phyloP scores from a whole-genome alignment of 2,797 vertebrate genomes.

The Alauda arvensis region DNA sequence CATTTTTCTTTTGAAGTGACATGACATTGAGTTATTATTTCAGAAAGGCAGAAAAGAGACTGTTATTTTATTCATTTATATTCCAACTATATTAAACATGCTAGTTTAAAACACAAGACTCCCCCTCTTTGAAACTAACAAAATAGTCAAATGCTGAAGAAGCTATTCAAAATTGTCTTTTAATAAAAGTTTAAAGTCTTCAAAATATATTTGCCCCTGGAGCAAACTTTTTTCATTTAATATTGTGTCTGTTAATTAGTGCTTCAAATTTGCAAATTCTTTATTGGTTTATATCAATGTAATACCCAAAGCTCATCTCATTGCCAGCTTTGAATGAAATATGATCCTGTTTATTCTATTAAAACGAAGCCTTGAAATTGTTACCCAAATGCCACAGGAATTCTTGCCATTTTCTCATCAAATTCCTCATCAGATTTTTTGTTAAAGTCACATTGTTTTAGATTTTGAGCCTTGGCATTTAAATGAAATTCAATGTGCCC shows the following conservation, averaged over 20 bases:
- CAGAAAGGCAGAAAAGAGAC: conserved; percentile 35
- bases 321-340: conserved; percentile 87
- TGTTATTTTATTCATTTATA: conserved; percentile 32
- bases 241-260: conserved; percentile 87
- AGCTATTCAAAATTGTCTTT: conserved; percentile 75
- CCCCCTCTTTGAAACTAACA: conserved; percentile 49
- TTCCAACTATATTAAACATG: conserved; percentile 36
- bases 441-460: conserved; percentile 85
- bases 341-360: conserved; percentile 87
- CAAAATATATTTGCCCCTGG: conserved; percentile 84
- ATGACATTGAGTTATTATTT: conserved; percentile 48
- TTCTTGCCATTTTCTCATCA: conserved; percentile 86
- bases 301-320: conserved; percentile 86
- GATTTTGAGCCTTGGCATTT: conserved; percentile 81
- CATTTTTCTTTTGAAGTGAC: conserved; percentile 36
- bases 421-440: conserved; percentile 84
- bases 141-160: conserved; percentile 68
- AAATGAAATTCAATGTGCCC: conserved; percentile 82
- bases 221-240: conserved; percentile 87
- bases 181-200: conserved; percentile 86
- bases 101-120: conserved; percentile 32
- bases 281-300: conserved; percentile 86
- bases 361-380: conserved; percentile 83
- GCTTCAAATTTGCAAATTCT: conserved; percentile 86
- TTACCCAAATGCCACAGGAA: conserved; percentile 86